Conservation (phyloP, 2,113 vertebrate species). For the Carassius gibelio region DNA sequence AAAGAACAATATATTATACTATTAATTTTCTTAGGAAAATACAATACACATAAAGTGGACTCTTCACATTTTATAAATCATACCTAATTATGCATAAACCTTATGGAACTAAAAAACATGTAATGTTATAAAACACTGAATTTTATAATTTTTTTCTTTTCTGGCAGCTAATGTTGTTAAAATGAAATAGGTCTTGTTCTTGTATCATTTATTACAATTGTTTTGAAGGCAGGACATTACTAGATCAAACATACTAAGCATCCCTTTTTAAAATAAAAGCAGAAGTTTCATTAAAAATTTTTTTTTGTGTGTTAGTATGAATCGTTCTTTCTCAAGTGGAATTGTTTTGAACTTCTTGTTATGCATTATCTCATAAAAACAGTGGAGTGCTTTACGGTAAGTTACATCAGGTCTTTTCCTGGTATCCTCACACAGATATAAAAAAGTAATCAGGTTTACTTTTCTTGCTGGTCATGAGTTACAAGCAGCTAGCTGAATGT, state of each 20-base stretch:
- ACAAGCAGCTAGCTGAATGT: background rate
- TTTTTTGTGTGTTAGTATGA: background rate
- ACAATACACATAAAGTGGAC: background rate
- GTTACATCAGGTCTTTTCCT: background rate
- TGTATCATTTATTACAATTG: too few species aligned
- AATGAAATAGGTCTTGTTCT: too few species aligned
- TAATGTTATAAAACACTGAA: background rate
- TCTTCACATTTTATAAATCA: background rate
- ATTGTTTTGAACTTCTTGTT: background rate
- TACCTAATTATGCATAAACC: background rate
- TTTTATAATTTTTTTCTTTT: too few species aligned
- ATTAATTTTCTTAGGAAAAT: background rate
- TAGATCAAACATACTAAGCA: too few species aligned
- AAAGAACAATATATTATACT: background rate
- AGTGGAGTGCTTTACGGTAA: background rate
- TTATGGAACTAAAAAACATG: background rate
- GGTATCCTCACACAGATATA: background rate
- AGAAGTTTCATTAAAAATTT: background rate
- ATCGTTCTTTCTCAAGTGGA: background rate
- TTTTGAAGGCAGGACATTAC: too few species aligned
- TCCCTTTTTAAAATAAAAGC: background rate
- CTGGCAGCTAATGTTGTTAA: too few species aligned
- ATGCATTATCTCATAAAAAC: background rate
- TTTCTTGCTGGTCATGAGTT: background rate
- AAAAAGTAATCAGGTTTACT: background rate